These are phyloP conservation scores for Neolamprologus sp. DNA, from an alignment of 2,113 vertebrate species.

Conservation along the genomic window DNA sequence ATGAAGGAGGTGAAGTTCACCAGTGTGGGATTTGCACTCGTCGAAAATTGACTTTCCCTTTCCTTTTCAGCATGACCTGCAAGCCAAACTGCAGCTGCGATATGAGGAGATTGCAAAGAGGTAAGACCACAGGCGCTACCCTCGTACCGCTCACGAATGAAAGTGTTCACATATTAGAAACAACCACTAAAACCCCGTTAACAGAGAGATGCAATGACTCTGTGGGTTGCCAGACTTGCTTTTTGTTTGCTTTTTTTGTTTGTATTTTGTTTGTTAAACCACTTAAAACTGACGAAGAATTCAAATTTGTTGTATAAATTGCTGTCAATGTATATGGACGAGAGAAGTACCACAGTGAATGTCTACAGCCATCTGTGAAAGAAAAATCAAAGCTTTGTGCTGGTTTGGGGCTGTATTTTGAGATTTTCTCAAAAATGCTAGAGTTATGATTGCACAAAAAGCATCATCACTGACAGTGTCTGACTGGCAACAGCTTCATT, in stretches of 20 bases:
- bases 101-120: conserved; percentile 87
- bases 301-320: background rate
- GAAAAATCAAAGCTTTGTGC: background rate
- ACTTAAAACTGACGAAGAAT: background rate
- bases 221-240: background rate
- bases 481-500: background rate
- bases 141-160: background rate
- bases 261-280: background rate
- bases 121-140: conserved; percentile 48
- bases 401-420: background rate
- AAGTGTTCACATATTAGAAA: background rate
- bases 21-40: background rate
- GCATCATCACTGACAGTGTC: background rate
- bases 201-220: background rate
- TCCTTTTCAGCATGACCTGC: conserved; percentile 77
- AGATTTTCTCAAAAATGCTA: background rate
- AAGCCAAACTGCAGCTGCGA: conserved; percentile 84
- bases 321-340: background rate
- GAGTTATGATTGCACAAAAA: background rate
- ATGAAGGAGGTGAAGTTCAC: background rate
- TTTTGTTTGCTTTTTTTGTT: background rate
- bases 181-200: rapidly evolving
- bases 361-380: background rate
- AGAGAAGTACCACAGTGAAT: background rate
- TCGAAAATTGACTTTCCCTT: background rate